Percentiles rank a stretch among this genome's conserved stretches.
These are phyloP conservation scores for Drosophila crucigera DNA, from an alignment of 2,888 invertebrate genomes.

Conservation along the genomic window DNA sequence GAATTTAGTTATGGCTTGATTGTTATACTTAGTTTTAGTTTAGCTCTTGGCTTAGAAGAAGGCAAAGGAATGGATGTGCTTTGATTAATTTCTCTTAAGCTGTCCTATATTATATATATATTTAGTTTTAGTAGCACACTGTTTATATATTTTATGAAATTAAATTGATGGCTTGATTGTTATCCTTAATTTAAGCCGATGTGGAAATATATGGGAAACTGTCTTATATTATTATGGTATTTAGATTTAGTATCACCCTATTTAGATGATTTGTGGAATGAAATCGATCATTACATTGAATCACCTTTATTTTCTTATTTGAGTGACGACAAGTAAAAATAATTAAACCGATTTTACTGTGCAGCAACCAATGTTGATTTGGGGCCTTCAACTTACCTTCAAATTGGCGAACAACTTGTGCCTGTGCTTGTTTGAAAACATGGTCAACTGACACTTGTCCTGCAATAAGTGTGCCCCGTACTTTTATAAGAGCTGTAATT, in stretches of 20 bases:
- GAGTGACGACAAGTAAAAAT: neutral
- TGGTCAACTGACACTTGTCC: constrained; percentile 39
- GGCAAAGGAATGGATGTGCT: neutral
- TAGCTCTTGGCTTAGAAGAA: neutral
- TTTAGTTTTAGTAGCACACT: neutral
- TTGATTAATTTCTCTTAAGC: neutral
- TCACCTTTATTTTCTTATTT: neutral
- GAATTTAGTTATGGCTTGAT: constrained; percentile 7
- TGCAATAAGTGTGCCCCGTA: constrained; percentile 16
- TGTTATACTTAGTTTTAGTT: neutral
- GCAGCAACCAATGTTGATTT: neutral
- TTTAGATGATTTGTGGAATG: neutral
- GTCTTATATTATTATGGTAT: neutral
- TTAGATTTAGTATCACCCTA: neutral
- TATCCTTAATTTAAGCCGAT: neutral
- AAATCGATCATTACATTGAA: neutral
- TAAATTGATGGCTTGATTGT: neutral
- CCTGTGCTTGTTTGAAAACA: constrained; percentile 43
- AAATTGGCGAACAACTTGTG: neutral
- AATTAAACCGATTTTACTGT: neutral
- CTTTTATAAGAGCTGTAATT: constrained; percentile 56
- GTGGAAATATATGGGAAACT: neutral
- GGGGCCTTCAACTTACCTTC: neutral
- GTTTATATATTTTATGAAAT: neutral
- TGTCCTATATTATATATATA: neutral